Conservation (phyloP, 2,888 invertebrate species). For the Eubasilissa splendida region DNA sequence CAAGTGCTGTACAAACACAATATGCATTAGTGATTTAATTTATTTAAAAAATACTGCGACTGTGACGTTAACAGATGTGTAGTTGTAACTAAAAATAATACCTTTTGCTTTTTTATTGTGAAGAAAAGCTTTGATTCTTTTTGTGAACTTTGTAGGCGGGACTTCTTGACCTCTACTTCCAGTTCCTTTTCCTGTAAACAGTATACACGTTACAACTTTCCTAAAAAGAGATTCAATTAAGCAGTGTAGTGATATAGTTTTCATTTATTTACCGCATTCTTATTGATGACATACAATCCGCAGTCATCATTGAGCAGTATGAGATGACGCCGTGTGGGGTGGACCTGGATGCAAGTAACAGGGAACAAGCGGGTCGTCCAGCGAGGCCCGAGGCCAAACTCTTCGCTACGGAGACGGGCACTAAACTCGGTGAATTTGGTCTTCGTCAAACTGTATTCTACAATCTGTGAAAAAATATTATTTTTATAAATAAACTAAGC, state of each 20-base stretch:
- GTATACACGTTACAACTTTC: too few relatives aligned
- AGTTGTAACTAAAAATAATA: background rate
- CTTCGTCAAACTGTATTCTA: slow-evolving; percentile 81
- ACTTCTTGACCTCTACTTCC: slow-evolving; percentile 23
- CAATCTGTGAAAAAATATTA: slow-evolving; percentile 69
- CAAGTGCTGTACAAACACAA: slow-evolving; percentile 48
- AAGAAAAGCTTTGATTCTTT: slow-evolving; percentile 34
- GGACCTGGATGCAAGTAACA: slow-evolving; percentile 76
- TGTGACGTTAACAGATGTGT: too few relatives aligned
- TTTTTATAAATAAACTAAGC: too few relatives aligned
- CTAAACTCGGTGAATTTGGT: slow-evolving; percentile 79
- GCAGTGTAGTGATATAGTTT: background rate
- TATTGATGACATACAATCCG: slow-evolving; percentile 76
- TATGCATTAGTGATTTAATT: background rate
- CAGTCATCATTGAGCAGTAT: slow-evolving; percentile 83
- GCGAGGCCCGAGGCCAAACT: slow-evolving; percentile 67
- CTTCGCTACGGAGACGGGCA: slow-evolving; percentile 67
- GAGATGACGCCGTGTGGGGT: slow-evolving; percentile 76
- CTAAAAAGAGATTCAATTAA: too few relatives aligned
- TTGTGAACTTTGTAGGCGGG: slow-evolving; percentile 6
- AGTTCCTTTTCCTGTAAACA: slow-evolving; percentile 35
- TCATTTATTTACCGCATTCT: slow-evolving; percentile 66
- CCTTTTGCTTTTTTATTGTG: slow-evolving; percentile 46
- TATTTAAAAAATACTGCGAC: background rate
- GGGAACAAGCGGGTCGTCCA: slow-evolving; percentile 75